Base-by-base conservation (phyloP, 1,140 invertebrate species). In the Heliconius eleuchia region DNA sequence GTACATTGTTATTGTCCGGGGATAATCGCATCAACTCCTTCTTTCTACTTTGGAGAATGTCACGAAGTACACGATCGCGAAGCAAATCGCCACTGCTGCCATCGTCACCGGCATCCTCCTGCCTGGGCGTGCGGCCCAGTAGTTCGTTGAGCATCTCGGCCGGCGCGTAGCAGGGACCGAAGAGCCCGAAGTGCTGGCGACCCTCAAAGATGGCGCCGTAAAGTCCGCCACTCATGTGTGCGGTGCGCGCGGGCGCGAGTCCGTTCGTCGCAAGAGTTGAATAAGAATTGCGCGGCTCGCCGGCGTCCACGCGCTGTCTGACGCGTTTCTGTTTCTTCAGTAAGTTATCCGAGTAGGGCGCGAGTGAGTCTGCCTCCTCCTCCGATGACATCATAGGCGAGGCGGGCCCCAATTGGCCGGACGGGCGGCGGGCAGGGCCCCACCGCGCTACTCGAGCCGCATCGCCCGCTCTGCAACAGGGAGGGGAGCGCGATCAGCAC, bases 321-420 rank as follows among this genome's bases (percentile, higher is more conserved):
- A 97, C 97, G 95, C 97, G 96, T 96, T 98, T 98, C 95, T 95
- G 95, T 96, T 98, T 98, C 96, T 98, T 97, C 96, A 97, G 96
- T 95, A 98, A 97, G 95, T 96, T 97, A 96, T 97, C 97, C 96
- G 96, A 97, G 96, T 97, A 98, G 97, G 97, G 97, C 96, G 97
- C 97, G 96, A 97, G 97, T 96, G 96, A 96, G 95, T 97, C 96
- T 95, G 97, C 97, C 96, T 98, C 97, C 97, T 98, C 97, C 97
- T 98, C 97, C 97, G 97, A 98, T 98, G 97, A 98, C 97, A 98
- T 98, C 97, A 98, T 98, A 97, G 96, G 97, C 96, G 95, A 95
- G 89, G 87, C 91, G 94, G 88, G 92, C 95, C 95, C 95, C 95
- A 95, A 96, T 96, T 97, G 96, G 96, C 95, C 95, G 89, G 84